Percentiles rank a stretch among this genome's conserved stretches.
phyloP scores from a whole-genome alignment of 2,888 invertebrate genomes.

The Drosophila nr. perissopoda region DNA sequence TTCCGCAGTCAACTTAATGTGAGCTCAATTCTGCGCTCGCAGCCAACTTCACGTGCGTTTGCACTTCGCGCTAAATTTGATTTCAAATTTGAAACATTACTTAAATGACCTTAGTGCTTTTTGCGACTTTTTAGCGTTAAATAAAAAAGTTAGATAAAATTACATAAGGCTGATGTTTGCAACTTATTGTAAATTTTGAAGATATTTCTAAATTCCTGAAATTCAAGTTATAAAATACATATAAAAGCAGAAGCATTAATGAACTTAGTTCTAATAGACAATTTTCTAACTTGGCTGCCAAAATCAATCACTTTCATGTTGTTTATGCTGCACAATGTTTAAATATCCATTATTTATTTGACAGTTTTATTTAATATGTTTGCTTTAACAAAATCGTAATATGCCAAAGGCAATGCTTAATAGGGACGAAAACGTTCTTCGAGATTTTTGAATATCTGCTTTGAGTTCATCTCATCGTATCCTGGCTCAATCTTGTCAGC shows the following conservation, averaged over 20 bases:
- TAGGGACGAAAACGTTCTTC: constrained; percentile 62
- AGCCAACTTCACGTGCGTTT: constrained; percentile 18
- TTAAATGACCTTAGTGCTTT: not conserved
- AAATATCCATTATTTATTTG: not conserved
- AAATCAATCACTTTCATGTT: not conserved
- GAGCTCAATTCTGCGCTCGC: not conserved
- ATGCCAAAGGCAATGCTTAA: constrained; percentile 13
- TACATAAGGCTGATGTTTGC: not conserved
- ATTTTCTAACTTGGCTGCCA: not conserved
- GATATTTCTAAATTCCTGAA: not conserved
- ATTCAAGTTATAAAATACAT: not conserved
- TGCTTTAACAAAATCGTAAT: not conserved
- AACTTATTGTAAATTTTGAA: not conserved
- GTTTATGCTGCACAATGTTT: not conserved
- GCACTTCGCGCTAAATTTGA: constrained; percentile 7
- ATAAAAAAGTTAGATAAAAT: not conserved
- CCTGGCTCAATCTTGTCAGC: constrained; percentile 57
- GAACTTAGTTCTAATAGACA: not conserved
- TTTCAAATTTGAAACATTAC: not conserved
- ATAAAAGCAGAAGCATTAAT: not conserved
- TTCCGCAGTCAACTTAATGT: constrained; percentile 10
- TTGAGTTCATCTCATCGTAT: constrained; percentile 48
- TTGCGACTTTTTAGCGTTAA: not conserved
- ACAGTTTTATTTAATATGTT: not conserved
- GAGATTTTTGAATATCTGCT: constrained; percentile 54